phyloP scores from a whole-genome alignment of 2,888 invertebrate genomes.

The Cephus pygmeus region DNA sequence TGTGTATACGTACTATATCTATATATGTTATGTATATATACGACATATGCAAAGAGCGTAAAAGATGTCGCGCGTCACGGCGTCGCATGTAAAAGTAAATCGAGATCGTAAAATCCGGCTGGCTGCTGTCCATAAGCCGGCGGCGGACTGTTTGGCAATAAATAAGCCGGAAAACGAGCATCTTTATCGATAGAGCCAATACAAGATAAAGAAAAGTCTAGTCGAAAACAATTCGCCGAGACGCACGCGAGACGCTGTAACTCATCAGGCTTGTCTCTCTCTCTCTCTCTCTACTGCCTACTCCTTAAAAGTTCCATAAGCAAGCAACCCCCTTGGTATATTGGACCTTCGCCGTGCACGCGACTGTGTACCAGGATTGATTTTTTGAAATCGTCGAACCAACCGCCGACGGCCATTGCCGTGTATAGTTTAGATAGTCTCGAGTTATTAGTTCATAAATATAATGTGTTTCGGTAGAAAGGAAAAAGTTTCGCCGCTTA shows the following conservation, averaged over 20 bases:
- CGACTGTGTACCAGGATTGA: too few species aligned
- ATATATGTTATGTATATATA: too few species aligned
- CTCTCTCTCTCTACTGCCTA: too few species aligned
- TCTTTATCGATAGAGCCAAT: conserved; percentile 13
- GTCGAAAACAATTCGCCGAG: conserved; percentile 47
- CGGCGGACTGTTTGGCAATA: conserved; percentile 21
- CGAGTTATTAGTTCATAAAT: conserved; percentile 21
- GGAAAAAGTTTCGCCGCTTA: not conserved
- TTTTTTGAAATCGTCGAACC: too few species aligned
- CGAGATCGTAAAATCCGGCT: not conserved
- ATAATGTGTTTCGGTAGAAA: not conserved
- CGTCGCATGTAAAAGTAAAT: conserved; percentile 10
- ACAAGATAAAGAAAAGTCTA: conserved; percentile 35
- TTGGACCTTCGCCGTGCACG: too few species aligned
- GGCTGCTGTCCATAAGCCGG: not conserved
- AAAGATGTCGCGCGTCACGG: too few species aligned
- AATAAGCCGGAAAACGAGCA: conserved; percentile 28
- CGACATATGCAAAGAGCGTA: too few species aligned
- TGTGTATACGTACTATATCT: too few species aligned
- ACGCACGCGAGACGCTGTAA: conserved; percentile 32
- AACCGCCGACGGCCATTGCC: too few species aligned
- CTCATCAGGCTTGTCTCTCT: conserved; percentile 29
- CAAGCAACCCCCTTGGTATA: too few species aligned
- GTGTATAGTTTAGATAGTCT: conserved; percentile 9
- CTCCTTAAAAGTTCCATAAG: too few species aligned